Conservation (phyloP, 2,888 invertebrate genomes). For the Harpalus rubripes region DNA sequence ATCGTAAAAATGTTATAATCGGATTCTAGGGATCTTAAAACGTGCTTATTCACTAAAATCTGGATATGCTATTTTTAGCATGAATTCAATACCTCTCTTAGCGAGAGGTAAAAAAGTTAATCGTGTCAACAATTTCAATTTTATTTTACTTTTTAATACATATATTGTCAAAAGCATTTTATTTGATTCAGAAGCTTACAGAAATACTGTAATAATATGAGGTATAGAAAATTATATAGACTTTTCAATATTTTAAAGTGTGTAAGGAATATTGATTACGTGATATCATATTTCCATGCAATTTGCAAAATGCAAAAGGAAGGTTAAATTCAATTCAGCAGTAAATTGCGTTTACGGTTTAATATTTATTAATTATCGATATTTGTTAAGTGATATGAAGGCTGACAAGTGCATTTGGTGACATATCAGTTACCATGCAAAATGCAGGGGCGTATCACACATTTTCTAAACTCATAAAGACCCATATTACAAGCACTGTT, state of each 20-base stretch:
- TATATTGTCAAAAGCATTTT: too few relatives aligned
- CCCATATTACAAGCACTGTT: too few relatives aligned
- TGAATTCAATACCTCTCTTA: too few relatives aligned
- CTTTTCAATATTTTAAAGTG: not conserved
- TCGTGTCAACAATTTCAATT: too few relatives aligned
- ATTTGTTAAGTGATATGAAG: not conserved
- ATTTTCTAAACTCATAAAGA: not conserved
- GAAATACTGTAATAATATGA: not conserved
- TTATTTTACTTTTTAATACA: too few relatives aligned
- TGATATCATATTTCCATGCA: not conserved
- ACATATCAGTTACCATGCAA: not conserved
- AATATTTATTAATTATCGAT: not conserved
- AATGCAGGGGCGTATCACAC: not conserved
- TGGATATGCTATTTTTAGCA: too few relatives aligned
- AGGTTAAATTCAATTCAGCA: not conserved
- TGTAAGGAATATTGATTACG: not conserved
- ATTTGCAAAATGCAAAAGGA: not conserved
- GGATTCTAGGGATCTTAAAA: too few relatives aligned
- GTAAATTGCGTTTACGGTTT: constrained; percentile 2
- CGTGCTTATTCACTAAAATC: too few relatives aligned
- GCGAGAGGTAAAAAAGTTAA: too few relatives aligned
- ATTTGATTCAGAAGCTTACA: too few relatives aligned
- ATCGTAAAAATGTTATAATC: too few relatives aligned
- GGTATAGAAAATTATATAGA: not conserved
- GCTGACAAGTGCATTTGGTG: not conserved